phyloP scores from a whole-genome alignment of 1,140 invertebrate species.

The Drosophila busckii region DNA sequence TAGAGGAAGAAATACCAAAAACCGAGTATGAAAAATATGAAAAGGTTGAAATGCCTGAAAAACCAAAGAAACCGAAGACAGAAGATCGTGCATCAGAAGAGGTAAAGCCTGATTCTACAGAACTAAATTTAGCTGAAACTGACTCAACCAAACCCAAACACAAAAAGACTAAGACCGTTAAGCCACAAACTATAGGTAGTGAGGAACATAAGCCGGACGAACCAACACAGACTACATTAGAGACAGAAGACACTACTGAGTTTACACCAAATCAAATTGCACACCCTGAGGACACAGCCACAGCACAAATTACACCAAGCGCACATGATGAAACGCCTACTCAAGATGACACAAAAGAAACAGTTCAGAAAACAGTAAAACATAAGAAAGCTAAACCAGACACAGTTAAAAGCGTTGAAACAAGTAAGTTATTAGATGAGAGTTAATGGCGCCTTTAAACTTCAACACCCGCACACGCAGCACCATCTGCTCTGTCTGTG shows the following conservation, averaged over 20 bases:
- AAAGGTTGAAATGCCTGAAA: constrained; percentile 54
- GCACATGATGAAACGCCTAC: constrained; percentile 65
- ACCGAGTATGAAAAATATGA: constrained; percentile 64
- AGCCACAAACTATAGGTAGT: constrained; percentile 18
- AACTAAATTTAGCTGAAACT: constrained; percentile 13
- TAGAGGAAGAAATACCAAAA: constrained; percentile 67
- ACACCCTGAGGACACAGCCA: constrained; percentile 74
- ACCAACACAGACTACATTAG: constrained; percentile 35
- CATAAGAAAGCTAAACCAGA: constrained; percentile 75
- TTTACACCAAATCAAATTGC: constrained; percentile 55
- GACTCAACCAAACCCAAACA: constrained; percentile 45
- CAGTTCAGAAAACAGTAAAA: constrained; percentile 69
- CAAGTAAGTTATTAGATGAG: constrained; percentile 76
- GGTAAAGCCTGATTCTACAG: constrained; percentile 5
- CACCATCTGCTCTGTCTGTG: constrained; percentile 59
- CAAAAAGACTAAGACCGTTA: constrained; percentile 41
- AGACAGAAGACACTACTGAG: constrained; percentile 37
- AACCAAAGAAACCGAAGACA: constrained; percentile 30
- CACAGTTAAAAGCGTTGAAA: constrained; percentile 68
- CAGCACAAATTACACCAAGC: constrained; percentile 74
- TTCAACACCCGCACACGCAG: constrained; percentile 43
- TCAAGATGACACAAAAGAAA: constrained; percentile 72
- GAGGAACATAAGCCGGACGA: constrained; percentile 36
- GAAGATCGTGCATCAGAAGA: constrained; percentile 14
- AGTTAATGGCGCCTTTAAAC: constrained; percentile 47